Evolutionary conservation across 2,113 vertebrate species (phyloP).

Genomic region (Podilymbus podiceps): DNA sequence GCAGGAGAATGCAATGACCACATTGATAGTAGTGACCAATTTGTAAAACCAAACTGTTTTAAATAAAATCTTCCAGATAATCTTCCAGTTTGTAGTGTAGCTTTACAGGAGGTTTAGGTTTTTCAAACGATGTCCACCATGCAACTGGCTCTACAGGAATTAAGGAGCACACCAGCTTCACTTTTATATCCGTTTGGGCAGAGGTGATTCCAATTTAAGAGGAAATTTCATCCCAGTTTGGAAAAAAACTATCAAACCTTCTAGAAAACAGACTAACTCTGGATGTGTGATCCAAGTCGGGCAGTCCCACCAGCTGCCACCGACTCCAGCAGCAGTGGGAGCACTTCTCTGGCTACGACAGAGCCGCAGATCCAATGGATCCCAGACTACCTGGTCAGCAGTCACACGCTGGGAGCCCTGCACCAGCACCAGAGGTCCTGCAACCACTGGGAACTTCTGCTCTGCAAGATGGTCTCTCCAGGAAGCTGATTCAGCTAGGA

Average conservation of each 20-base stretch:
- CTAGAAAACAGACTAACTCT: not conserved
- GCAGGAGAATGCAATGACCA: not conserved
- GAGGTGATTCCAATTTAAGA: not conserved
- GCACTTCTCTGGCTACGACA: not conserved
- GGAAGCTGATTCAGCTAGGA: not conserved
- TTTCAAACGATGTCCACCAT: not conserved
- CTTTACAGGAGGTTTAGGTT: not conserved
- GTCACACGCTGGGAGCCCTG: not conserved
- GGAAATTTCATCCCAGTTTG: not conserved
- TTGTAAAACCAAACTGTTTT: not conserved
- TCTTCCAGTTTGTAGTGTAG: not conserved
- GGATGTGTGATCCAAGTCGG: accelerated
- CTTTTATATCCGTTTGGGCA: not conserved
- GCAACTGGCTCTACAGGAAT: not conserved
- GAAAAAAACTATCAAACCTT: not conserved
- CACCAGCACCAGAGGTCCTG: not conserved
- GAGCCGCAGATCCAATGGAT: accelerated
- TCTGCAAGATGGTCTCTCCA: not conserved
- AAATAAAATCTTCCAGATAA: not conserved
- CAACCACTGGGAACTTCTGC: not conserved
- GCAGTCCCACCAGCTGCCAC: not conserved
- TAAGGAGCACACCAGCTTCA: not conserved
- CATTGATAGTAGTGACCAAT: not conserved
- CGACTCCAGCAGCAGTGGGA: not conserved
- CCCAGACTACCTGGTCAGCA: not conserved